phyloP scores from a whole-genome alignment of 2,113 vertebrate species.

The Baryphthengus martii region DNA sequence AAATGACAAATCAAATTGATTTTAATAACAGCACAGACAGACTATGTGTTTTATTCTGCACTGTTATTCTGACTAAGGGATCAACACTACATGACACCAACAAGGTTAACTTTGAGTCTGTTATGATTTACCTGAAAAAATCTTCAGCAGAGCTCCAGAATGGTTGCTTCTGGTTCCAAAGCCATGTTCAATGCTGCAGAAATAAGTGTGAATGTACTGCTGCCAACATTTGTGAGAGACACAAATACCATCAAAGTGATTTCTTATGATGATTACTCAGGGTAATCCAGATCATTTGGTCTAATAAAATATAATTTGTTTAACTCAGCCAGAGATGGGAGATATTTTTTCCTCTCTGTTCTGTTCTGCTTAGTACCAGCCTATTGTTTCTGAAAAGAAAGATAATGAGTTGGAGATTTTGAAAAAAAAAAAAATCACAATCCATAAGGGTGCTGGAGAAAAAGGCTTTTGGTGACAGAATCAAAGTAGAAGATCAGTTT shows the following conservation, averaged over 20 bases:
- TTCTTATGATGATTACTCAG: neutral
- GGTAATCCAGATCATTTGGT: neutral
- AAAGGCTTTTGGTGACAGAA: neutral
- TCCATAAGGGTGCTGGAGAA: neutral
- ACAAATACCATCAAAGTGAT: neutral
- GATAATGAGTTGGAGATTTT: neutral
- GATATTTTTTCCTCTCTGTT: neutral
- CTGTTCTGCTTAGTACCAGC: neutral
- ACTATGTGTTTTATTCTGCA: neutral
- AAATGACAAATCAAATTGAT: neutral
- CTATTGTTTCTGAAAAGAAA: neutral
- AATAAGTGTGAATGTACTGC: neutral
- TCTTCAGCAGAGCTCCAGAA: neutral
- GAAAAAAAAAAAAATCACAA: neutral
- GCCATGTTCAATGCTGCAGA: neutral
- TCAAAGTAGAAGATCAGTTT: neutral
- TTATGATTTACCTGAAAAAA: neutral
- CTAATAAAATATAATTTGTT: neutral
- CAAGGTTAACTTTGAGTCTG: neutral
- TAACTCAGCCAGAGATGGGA: neutral
- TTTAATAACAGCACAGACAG: neutral
- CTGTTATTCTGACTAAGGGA: neutral
- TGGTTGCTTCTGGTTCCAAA: neutral
- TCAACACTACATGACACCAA: neutral
- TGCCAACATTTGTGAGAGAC: neutral